phyloP scores from a whole-genome alignment of 2,797 vertebrate species.

The Graptemys geographica region DNA sequence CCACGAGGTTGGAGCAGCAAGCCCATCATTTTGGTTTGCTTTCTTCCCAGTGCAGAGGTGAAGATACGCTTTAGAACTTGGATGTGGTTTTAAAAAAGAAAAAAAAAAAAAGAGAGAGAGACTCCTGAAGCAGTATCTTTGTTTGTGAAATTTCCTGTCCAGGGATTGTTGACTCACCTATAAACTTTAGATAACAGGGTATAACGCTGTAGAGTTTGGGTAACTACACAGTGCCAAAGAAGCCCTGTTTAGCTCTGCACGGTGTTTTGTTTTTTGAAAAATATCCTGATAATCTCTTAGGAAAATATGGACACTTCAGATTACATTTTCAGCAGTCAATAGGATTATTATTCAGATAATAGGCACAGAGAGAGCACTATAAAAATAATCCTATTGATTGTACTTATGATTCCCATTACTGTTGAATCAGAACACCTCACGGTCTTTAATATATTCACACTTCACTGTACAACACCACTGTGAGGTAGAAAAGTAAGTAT shows the following conservation, averaged over 20 bases:
- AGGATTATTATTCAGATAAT: background rate
- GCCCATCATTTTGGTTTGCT: background rate
- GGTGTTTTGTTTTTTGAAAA: background rate
- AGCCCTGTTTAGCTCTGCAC: background rate
- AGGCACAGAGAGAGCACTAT: background rate
- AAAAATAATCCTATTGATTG: background rate
- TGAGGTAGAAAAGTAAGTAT: background rate
- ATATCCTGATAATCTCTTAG: background rate
- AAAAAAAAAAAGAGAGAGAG: background rate
- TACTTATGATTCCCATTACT: background rate
- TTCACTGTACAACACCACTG: background rate
- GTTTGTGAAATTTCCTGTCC: background rate
- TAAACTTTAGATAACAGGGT: background rate
- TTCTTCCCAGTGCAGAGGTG: background rate
- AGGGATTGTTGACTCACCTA: background rate
- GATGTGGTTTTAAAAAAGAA: background rate
- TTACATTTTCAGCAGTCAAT: background rate
- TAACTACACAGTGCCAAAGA: background rate
- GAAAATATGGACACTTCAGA: background rate
- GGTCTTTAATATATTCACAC: background rate
- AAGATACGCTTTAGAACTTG: background rate
- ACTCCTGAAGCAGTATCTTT: rapidly evolving
- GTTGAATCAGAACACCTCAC: background rate
- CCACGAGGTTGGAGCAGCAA: background rate
- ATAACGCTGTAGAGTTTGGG: background rate